Evolutionary conservation across 2,113 vertebrate genomes (phyloP).

Genomic region (Orientallactaga bullata): DNA sequence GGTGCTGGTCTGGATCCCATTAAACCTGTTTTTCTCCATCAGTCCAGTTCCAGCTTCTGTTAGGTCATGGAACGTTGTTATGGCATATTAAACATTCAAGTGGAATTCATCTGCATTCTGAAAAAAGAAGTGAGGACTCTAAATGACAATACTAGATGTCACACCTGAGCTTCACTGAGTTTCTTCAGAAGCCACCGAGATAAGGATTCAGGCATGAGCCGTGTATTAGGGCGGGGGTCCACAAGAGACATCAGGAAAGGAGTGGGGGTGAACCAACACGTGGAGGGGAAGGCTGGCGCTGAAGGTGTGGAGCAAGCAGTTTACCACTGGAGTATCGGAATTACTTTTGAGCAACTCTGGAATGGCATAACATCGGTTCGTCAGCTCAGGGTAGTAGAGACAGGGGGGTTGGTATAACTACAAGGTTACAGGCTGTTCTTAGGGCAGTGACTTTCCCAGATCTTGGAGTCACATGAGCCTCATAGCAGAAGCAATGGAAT

Average conservation of each 20-base stretch:
- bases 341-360: not conserved
- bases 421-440: not conserved
- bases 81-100: not conserved
- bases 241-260: not conserved
- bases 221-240: not conserved
- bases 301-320: not conserved
- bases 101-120: slow-evolving; percentile 1
- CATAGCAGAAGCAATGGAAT: not conserved
- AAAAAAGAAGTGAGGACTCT: not conserved
- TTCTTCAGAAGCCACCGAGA: not conserved
- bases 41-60: not conserved
- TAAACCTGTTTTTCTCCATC: not conserved
- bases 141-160: not conserved
- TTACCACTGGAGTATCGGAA: not conserved
- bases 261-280: not conserved
- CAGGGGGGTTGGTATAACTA: too few relatives aligned
- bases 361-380: not conserved
- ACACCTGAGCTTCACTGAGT: not conserved
- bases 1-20: not conserved
- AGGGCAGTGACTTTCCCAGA: not conserved
- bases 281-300: not conserved
- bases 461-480: not conserved
- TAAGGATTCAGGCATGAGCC: not conserved
- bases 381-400: not conserved
- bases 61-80: not conserved